Evolutionary conservation across 2,888 invertebrate species (phyloP).

Genomic region (Trachelus iudaicus): DNA sequence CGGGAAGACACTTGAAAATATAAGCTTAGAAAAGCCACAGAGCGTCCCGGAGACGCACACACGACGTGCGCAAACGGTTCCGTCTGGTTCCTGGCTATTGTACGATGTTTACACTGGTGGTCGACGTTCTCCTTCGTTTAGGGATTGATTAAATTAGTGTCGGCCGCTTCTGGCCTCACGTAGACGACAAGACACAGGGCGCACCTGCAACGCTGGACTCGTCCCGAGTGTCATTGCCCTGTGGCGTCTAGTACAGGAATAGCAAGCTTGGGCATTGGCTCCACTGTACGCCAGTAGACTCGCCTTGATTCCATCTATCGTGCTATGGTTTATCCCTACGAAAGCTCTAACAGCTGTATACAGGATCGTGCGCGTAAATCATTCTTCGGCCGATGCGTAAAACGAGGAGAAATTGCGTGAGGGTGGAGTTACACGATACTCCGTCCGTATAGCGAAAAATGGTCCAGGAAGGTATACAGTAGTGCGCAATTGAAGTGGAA

Average conservation of each 20-base stretch:
- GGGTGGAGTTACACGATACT: neutral
- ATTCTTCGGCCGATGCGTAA: neutral
- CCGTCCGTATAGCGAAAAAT: neutral
- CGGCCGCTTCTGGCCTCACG: slow-evolving; percentile 31
- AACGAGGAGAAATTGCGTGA: neutral
- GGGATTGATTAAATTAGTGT: slow-evolving; percentile 52
- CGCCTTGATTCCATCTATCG: neutral
- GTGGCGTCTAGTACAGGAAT: slow-evolving; percentile 49
- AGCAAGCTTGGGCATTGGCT: slow-evolving; percentile 38
- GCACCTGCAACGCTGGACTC: slow-evolving; percentile 17
- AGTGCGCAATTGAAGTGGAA: too few relatives aligned
- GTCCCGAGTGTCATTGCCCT: slow-evolving; percentile 49
- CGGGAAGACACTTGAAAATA: neutral
- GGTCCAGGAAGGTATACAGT: neutral
- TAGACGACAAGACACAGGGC: slow-evolving; percentile 21
- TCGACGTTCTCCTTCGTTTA: slow-evolving; percentile 20
- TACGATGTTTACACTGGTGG: neutral
- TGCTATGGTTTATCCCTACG: neutral
- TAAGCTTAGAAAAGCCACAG: neutral
- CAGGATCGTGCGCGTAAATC: neutral
- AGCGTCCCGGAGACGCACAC: neutral
- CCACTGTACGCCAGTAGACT: neutral
- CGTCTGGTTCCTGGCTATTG: slow-evolving; percentile 1
- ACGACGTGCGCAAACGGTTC: slow-evolving; percentile 4
- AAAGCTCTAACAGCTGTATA: neutral